phyloP scores from a whole-genome alignment of 2,888 invertebrate genomes.

The Parasteatoda lunata region DNA sequence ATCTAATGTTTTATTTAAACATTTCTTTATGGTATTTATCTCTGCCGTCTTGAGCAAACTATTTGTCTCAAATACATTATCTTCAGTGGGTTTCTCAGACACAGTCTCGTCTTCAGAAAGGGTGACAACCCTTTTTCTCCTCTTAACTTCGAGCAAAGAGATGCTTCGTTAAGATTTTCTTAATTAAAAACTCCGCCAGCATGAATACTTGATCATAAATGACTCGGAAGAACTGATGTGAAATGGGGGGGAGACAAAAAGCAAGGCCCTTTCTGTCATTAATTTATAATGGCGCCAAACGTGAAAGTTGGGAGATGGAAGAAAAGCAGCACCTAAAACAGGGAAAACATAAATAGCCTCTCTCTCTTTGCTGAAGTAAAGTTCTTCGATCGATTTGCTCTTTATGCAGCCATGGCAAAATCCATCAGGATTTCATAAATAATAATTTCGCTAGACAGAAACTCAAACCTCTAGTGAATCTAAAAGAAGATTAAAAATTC shows the following conservation, averaged over 20 bases:
- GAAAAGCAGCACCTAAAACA: conserved; percentile 57
- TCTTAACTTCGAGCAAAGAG: background rate
- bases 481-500: conserved; percentile 60
- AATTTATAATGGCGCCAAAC: conserved; percentile 68
- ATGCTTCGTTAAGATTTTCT: conserved; percentile 50
- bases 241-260: conserved; percentile 22
- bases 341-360: conserved; percentile 64
- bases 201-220: conserved; percentile 57
- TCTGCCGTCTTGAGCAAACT: no score
- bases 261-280: conserved; percentile 40
- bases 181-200: conserved; percentile 52
- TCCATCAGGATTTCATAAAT: conserved; percentile 68
- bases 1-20: no score
- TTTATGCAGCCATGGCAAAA: conserved; percentile 53
- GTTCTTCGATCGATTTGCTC: conserved; percentile 50
- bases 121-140: no score
- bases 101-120: no score
- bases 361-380: conserved; percentile 5
- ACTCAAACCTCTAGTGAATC: conserved; percentile 24
- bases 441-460: conserved; percentile 44
- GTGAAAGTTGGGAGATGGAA: conserved; percentile 58
- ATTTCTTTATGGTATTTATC: no score
- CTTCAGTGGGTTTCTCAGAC: no score
- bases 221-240: background rate
- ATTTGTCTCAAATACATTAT: no score